Percentiles rank a stretch among this genome's conserved stretches.
Conservation (phyloP, 2,888 invertebrate genomes). For the Sepiola atlantica region DNA sequence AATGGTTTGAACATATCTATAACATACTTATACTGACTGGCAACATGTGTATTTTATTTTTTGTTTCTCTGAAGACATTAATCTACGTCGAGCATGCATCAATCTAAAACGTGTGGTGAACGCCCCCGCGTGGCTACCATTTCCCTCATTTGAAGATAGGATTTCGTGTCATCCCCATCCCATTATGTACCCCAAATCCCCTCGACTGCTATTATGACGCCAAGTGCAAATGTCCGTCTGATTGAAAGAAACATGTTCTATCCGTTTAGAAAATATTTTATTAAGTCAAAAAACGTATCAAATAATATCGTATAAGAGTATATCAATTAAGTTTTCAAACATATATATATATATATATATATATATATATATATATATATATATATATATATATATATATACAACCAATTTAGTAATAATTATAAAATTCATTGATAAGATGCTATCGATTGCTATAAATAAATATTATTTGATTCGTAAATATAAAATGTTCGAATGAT, state of each 20-base stretch:
- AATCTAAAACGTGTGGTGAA: neutral
- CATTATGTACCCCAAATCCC: neutral
- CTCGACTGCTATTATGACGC: neutral
- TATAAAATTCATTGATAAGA: no score
- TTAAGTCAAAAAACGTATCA: no score
- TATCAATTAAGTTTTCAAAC: no score
- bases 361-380: no score
- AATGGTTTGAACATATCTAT: no score
- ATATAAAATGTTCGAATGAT: no score
- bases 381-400: no score
- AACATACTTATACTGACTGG: neutral
- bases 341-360: no score
- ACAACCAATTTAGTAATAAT: no score
- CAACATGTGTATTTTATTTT: neutral
- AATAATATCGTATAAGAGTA: no score
- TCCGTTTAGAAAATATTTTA: neutral
- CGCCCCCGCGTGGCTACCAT: neutral
- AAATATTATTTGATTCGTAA: no score
- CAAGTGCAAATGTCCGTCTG: neutral
- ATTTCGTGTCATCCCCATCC: neutral
- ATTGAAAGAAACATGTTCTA: neutral
- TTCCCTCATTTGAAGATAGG: constrained; percentile 19
- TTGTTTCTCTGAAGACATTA: neutral
- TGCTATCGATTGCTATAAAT: no score
- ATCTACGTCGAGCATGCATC: neutral